These are phyloP conservation scores for Tetragnatha versicolor DNA, from an alignment of 1,140 invertebrate species.

Conservation along the genomic window DNA sequence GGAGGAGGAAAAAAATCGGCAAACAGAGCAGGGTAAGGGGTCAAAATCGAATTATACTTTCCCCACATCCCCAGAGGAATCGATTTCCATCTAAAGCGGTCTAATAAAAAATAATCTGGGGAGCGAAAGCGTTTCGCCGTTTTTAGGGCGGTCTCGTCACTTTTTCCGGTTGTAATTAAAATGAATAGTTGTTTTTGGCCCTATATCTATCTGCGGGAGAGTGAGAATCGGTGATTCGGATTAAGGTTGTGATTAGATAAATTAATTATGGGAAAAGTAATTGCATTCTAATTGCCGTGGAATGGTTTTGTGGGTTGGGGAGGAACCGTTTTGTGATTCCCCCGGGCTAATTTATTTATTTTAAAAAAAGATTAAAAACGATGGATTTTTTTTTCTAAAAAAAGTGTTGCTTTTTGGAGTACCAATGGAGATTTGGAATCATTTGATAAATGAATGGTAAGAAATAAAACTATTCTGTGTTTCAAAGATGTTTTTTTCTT, in stretches of 20 bases:
- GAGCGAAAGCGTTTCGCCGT: constrained; percentile 9
- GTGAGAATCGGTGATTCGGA: too few relatives aligned
- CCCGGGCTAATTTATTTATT: too few relatives aligned
- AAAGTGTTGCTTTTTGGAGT: too few relatives aligned
- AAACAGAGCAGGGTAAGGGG: constrained; percentile 40
- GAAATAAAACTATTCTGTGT: too few relatives aligned
- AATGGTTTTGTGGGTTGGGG: background rate
- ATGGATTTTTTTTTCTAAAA: too few relatives aligned
- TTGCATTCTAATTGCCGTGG: constrained; percentile 35
- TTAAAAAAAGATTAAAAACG: too few relatives aligned
- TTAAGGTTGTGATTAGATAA: too few relatives aligned
- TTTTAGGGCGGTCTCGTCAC: constrained; percentile 5
- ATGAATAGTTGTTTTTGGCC: constrained; percentile 45
- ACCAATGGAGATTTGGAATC: too few relatives aligned
- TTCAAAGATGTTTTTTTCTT: too few relatives aligned
- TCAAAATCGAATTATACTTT: constrained; percentile 54
- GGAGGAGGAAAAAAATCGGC: constrained; percentile 4
- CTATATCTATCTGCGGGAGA: background rate
- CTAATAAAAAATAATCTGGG: constrained; percentile 46
- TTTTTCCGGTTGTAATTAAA: constrained; percentile 45
- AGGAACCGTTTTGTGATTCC: too few relatives aligned
- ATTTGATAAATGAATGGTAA: too few relatives aligned
- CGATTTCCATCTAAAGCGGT: constrained; percentile 48
- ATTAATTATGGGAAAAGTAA: constrained; percentile 26
- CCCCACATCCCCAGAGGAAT: constrained; percentile 38